Percentiles rank a stretch among this genome's conserved stretches.
These are phyloP conservation scores for Melitaea athalia DNA, from an alignment of 2,888 invertebrate genomes.

Conservation along the genomic window DNA sequence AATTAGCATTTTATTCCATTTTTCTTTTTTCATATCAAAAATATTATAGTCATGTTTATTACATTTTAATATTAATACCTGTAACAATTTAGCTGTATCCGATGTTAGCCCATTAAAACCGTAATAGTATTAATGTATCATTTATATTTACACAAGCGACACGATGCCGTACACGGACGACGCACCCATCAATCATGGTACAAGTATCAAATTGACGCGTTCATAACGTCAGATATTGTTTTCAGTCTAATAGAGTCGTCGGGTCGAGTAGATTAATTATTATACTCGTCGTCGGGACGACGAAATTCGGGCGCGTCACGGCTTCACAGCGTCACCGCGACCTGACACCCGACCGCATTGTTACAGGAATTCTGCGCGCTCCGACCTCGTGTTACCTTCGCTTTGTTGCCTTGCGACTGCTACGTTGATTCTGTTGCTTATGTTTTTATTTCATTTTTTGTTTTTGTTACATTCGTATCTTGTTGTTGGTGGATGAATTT, in stretches of 20 bases:
- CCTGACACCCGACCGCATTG: conserved; percentile 61
- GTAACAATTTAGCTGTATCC: too few species aligned
- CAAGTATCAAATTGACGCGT: conserved; percentile 27
- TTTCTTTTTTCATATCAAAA: too few species aligned
- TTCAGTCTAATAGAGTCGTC: conserved; percentile 48
- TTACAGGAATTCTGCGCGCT: conserved; percentile 57
- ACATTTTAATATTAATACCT: too few species aligned
- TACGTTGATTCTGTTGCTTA: conserved; percentile 1
- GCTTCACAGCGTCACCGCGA: conserved; percentile 35
- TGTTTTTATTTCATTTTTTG: conserved; percentile 7
- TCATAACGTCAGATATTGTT: conserved; percentile 41
- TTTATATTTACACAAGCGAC: conserved; percentile 20
- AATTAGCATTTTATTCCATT: too few species aligned
- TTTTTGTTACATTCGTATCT: neutral
- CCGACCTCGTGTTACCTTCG: conserved; percentile 37
- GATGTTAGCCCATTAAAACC: neutral
- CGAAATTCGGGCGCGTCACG: conserved; percentile 42
- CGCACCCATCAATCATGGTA: conserved; percentile 25
- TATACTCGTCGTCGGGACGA: conserved; percentile 42
- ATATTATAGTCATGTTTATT: too few species aligned
- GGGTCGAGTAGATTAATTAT: conserved; percentile 48
- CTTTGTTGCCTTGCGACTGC: conserved; percentile 32
- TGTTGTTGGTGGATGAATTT: neutral
- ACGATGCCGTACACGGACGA: conserved; percentile 3
- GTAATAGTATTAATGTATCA: conserved; percentile 15